Evolutionary conservation across 1,140 invertebrate species (phyloP).

Genomic region (Papilio glaucus): DNA sequence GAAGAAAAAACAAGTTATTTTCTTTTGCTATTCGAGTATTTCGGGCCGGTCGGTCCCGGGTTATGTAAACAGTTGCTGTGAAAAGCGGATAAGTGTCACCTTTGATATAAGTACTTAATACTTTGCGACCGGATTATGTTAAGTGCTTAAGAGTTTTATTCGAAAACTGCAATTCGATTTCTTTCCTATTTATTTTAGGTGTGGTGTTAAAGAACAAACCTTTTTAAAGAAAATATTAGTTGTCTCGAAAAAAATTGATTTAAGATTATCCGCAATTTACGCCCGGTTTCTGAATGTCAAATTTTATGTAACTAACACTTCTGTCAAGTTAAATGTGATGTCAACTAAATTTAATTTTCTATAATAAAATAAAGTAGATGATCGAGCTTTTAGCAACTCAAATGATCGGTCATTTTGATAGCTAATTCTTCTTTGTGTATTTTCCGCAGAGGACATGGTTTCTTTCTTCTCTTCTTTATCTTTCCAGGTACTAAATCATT

Average conservation of each 20-base stretch:
- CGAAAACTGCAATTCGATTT: constrained; percentile 21
- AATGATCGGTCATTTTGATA: no score
- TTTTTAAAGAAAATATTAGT: not conserved
- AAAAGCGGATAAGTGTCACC: constrained; percentile 30
- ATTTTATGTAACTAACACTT: no score
- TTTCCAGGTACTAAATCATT: no score
- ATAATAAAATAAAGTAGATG: no score
- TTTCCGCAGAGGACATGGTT: no score
- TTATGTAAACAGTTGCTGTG: constrained; percentile 52
- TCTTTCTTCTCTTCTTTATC: no score
- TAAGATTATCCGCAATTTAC: not conserved
- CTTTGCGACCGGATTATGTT: constrained; percentile 29
- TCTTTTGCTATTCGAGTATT: constrained; percentile 49
- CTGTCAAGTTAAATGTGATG: no score
- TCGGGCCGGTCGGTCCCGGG: constrained; percentile 39
- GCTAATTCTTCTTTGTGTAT: no score
- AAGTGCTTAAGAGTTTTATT: constrained; percentile 18
- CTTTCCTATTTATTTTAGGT: constrained; percentile 5
- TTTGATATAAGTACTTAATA: constrained; percentile 40
- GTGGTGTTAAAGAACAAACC: no score
- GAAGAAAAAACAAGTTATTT: constrained; percentile 68
- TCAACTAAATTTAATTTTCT: no score
- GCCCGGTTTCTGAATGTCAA: no score
- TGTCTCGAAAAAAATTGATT: not conserved
- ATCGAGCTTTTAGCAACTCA: no score